These are phyloP conservation scores for Hypsibius dujardini DNA, from an alignment of 1,140 invertebrate species.

Conservation along the genomic window DNA sequence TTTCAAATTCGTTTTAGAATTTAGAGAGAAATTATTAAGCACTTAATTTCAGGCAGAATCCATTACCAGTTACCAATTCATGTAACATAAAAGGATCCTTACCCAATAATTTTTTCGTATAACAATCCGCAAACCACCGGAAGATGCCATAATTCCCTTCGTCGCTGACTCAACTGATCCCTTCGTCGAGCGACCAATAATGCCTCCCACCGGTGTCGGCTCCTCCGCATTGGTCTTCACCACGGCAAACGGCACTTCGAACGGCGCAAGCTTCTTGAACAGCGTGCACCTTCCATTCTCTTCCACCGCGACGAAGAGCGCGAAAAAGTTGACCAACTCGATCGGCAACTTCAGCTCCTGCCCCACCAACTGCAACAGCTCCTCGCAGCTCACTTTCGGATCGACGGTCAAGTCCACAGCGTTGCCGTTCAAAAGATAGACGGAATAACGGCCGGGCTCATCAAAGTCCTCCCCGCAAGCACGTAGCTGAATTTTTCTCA, in stretches of 20 bases:
- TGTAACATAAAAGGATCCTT: no score
- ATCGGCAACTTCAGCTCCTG: conserved; percentile 47
- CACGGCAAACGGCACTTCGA: neutral
- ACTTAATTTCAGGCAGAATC: no score
- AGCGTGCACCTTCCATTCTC: conserved; percentile 46
- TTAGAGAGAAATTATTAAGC: no score
- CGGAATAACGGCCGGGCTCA: neutral
- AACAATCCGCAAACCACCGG: neutral
- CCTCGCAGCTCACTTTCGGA: neutral
- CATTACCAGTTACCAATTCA: no score
- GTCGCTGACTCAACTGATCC: no score
- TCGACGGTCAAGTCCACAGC: neutral
- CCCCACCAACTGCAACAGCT: neutral
- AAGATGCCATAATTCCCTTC: no score
- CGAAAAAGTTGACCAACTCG: conserved; percentile 65
- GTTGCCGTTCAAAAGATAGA: conserved; percentile 4
- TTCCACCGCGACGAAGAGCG: conserved; percentile 61
- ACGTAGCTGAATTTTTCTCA: neutral
- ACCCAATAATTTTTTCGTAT: conserved; percentile 14
- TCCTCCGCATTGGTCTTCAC: neutral
- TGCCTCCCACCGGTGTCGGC: no score
- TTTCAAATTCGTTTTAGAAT: no score
- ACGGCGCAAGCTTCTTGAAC: conserved; percentile 37
- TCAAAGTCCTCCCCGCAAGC: neutral
- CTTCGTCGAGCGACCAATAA: no score